These are phyloP conservation scores for Colletes collaris DNA, from an alignment of 2,888 invertebrate species.

Conservation along the genomic window DNA sequence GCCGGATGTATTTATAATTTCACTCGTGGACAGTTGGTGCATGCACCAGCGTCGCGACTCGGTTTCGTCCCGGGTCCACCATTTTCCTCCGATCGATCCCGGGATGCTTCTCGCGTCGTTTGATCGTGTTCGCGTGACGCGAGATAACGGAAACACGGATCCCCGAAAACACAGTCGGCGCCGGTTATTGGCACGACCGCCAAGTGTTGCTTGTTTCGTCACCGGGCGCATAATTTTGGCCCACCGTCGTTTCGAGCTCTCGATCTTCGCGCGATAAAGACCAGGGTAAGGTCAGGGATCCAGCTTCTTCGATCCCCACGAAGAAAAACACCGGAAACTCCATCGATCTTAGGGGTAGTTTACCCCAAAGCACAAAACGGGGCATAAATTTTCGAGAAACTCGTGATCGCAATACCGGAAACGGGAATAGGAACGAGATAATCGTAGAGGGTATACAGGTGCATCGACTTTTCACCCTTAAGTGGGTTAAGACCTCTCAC, in stretches of 20 bases:
- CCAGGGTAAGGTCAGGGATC: slow-evolving; percentile 73
- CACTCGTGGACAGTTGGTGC: slow-evolving; percentile 64
- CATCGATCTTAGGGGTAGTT: no score
- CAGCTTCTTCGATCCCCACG: slow-evolving; percentile 40
- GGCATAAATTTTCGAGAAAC: no score
- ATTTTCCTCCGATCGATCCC: no score
- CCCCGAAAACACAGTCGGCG: slow-evolving; percentile 62
- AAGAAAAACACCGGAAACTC: no score
- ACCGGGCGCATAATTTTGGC: slow-evolving; percentile 71
- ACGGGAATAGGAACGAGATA: slow-evolving; percentile 7
- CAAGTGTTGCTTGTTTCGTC: slow-evolving; percentile 75
- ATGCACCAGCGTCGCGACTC: slow-evolving; percentile 16
- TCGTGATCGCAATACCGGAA: background rate
- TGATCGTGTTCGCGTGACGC: slow-evolving; percentile 14
- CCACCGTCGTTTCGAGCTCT: slow-evolving; percentile 61
- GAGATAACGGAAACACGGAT: slow-evolving; percentile 60
- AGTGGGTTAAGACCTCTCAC: slow-evolving; percentile 10
- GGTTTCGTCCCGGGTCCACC: background rate
- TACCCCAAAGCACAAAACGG: no score
- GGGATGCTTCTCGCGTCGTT: no score
- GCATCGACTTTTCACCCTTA: slow-evolving; percentile 8
- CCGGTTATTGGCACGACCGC: slow-evolving; percentile 72
- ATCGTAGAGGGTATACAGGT: background rate
- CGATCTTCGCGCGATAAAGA: slow-evolving; percentile 45
- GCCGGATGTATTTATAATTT: slow-evolving; percentile 77